Conservation (phyloP, 2,888 invertebrate species). For the Molorchus minor region DNA sequence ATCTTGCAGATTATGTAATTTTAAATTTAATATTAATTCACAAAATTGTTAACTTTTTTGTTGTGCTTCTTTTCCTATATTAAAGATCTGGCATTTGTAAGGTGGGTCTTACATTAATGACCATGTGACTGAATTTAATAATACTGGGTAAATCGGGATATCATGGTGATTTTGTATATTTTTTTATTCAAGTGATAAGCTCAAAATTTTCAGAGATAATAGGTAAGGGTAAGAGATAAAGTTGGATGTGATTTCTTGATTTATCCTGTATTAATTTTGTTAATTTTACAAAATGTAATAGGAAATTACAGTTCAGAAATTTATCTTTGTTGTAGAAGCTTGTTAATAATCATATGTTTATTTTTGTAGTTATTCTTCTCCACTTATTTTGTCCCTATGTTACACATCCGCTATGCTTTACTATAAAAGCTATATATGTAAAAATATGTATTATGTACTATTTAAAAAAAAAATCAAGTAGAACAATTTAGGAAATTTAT, state of each 20-base stretch:
- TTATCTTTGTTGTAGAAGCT: conserved; percentile 49
- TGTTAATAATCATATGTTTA: conserved; percentile 53
- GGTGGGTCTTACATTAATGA: conserved; percentile 37
- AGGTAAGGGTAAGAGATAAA: neutral
- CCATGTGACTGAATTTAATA: conserved; percentile 41
- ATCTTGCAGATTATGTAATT: too few species aligned
- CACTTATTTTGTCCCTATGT: conserved; percentile 42
- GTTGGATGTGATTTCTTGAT: neutral
- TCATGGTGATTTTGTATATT: neutral
- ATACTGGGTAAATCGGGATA: conserved; percentile 5
- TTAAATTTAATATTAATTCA: too few species aligned
- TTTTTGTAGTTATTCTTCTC: conserved; percentile 54
- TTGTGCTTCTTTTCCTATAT: neutral
- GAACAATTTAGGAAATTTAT: conserved; percentile 52
- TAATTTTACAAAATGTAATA: conserved; percentile 25
- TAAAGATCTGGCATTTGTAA: conserved; percentile 39
- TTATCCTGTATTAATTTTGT: conserved; percentile 18
- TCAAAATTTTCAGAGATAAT: neutral
- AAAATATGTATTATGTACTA: conserved; percentile 52
- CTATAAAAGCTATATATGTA: conserved; percentile 59
- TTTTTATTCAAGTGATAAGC: neutral
- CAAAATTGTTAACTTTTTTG: conserved; percentile 2
- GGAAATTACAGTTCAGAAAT: conserved; percentile 18
- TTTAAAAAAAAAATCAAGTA: conserved; percentile 48
- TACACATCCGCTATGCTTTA: conserved; percentile 57